phyloP scores from a whole-genome alignment of 92 coral and sea anemone genomes.

The Parazoanthus darwini region DNA sequence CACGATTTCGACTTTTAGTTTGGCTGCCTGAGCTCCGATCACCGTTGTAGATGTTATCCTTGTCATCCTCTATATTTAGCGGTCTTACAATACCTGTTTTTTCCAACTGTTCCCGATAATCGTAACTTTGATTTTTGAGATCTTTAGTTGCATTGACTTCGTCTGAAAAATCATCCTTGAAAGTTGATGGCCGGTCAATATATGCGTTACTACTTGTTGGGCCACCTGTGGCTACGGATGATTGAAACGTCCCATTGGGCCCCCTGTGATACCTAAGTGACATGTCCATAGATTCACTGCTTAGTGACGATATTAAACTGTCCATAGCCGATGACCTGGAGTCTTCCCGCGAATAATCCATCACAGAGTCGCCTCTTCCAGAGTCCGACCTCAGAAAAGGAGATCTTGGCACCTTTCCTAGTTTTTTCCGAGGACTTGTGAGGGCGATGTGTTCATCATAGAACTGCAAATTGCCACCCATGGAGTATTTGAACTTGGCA shows the following conservation, averaged over 20 bases:
- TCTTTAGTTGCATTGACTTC: not conserved
- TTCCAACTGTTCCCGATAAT: not conserved
- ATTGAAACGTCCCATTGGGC: not conserved
- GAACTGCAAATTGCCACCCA: conserved; percentile 94
- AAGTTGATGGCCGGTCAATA: not conserved
- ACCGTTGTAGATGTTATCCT: not conserved
- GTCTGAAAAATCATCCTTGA: not conserved
- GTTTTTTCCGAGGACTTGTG: conserved; percentile 70
- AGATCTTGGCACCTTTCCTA: conserved; percentile 40
- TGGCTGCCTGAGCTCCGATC: conserved; percentile 19
- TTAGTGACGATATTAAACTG: conserved; percentile 29
- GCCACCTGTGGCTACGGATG: not conserved
- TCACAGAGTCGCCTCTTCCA: conserved; percentile 33
- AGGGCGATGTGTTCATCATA: conserved; percentile 88
- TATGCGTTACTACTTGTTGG: not conserved
- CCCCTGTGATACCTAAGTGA: conserved; percentile 25
- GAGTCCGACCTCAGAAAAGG: conserved; percentile 34
- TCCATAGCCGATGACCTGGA: conserved; percentile 38
- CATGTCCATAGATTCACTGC: conserved; percentile 41
- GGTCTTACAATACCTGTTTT: not conserved
- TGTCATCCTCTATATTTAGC: not conserved
- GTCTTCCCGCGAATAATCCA: conserved; percentile 37
- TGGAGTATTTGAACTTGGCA: conserved; percentile 86
- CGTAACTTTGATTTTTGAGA: conserved; percentile 1
- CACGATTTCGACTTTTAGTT: conserved; percentile 54